These are phyloP conservation scores for Arremon brunneinucha DNA, from an alignment of 2,797 vertebrate genomes.

Conservation along the genomic window DNA sequence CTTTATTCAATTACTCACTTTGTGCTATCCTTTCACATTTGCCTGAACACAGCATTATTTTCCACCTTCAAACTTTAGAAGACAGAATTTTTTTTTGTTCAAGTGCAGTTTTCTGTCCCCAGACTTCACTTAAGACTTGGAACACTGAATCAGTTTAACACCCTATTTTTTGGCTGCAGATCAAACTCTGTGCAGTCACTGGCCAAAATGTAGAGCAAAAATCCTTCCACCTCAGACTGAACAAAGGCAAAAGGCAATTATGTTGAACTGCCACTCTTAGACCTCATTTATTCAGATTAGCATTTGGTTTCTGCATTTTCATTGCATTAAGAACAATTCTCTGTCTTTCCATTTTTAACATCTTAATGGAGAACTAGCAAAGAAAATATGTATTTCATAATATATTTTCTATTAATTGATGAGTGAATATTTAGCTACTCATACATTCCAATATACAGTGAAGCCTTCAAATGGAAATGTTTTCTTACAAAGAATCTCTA, in stretches of 20 bases:
- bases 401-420: not conserved
- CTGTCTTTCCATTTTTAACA: not conserved
- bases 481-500: not conserved
- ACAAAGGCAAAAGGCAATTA: not conserved
- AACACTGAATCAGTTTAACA: not conserved
- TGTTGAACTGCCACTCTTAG: not conserved
- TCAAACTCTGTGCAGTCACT: not conserved
- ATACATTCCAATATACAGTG: constrained; percentile 15
- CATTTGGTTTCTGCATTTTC: constrained; percentile 1
- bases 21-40: not conserved
- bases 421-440: not conserved
- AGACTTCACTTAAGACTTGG: not conserved
- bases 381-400: not conserved
- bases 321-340: not conserved
- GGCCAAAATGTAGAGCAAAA: not conserved
- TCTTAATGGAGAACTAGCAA: constrained; percentile 10
- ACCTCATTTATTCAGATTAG: not conserved
- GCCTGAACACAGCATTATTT: not conserved
- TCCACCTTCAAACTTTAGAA: not conserved
- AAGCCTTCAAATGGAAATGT: constrained; percentile 3
- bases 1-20: not conserved
- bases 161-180: not conserved
- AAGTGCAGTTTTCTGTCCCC: not conserved
- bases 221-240: not conserved
- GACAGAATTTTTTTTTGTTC: not conserved